Percentiles rank a stretch among this genome's conserved stretches.
Conservation (phyloP, 2,888 invertebrate genomes). For the Carabus problematicus region DNA sequence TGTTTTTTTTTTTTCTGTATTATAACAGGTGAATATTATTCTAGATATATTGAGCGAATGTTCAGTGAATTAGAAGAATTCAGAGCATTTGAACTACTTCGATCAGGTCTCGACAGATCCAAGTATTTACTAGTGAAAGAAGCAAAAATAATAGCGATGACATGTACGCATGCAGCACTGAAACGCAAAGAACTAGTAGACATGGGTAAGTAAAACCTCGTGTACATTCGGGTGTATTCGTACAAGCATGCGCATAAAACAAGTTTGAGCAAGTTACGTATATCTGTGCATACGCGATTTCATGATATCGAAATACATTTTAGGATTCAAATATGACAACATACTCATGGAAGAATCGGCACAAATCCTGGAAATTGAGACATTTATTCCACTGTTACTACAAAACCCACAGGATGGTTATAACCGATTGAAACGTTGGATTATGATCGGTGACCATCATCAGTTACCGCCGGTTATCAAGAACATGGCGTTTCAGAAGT, state of each 20-base stretch:
- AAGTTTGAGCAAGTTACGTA: neutral
- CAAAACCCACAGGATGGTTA: conserved; percentile 98
- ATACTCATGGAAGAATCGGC: conserved; percentile 99
- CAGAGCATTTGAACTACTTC: conserved; percentile 93
- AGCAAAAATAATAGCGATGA: conserved; percentile 99
- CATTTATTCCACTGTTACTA: conserved; percentile 96
- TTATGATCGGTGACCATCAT: conserved; percentile 99
- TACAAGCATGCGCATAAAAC: neutral
- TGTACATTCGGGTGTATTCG: neutral
- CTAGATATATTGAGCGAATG: conserved; percentile 88
- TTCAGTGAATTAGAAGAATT: conserved; percentile 98
- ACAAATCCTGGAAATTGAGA: conserved; percentile 99
- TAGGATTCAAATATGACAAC: conserved; percentile 96
- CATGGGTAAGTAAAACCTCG: conserved; percentile 69
- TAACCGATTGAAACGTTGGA: conserved; percentile 97
- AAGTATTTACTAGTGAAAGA: conserved; percentile 97
- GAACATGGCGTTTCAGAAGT: conserved; percentile 99
- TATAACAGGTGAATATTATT: conserved; percentile 40
- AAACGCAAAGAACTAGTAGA: conserved; percentile 96
- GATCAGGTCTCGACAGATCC: conserved; percentile 94
- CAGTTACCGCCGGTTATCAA: conserved; percentile 99
- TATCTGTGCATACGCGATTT: no score
- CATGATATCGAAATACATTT: neutral
- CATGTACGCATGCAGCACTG: conserved; percentile 98
- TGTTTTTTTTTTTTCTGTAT: conserved; percentile 44